These are phyloP conservation scores for Lepidocyrtoides sp. DNA, from an alignment of 2,888 invertebrate species.

Conservation along the genomic window DNA sequence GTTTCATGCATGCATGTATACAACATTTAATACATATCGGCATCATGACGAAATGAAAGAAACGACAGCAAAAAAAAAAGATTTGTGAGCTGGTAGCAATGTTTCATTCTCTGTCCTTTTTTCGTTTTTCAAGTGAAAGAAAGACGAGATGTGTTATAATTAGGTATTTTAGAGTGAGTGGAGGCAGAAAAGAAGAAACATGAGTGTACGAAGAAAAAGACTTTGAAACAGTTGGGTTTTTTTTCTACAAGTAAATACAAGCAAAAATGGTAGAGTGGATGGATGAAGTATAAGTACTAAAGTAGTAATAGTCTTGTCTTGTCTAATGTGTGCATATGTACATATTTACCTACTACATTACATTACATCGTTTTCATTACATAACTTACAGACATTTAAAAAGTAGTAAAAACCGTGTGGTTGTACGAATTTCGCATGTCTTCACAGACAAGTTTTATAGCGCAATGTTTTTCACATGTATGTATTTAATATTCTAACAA, in stretches of 20 bases:
- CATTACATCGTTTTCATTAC: constrained; percentile 10
- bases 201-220: not conserved
- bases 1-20: not conserved
- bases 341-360: too few relatives aligned
- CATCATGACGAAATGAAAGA: constrained; percentile 76
- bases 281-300: not conserved
- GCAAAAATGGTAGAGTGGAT: not conserved
- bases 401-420: too few relatives aligned
- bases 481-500: too few relatives aligned
- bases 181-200: not conserved
- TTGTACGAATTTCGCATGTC: not conserved
- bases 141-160: constrained; percentile 75
- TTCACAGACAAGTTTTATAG: not conserved
- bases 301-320: not conserved
- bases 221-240: not conserved
- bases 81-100: constrained; percentile 70
- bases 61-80: constrained; percentile 72
- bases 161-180: constrained; percentile 61
- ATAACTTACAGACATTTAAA: not conserved
- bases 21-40: constrained; percentile 35
- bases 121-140: constrained; percentile 40
- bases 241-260: not conserved
- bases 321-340: too few relatives aligned
- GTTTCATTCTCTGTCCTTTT: constrained; percentile 53
- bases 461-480: not conserved